Evolutionary conservation across 2,888 invertebrate genomes (phyloP).

Genomic region (Aporophyla nigra): DNA sequence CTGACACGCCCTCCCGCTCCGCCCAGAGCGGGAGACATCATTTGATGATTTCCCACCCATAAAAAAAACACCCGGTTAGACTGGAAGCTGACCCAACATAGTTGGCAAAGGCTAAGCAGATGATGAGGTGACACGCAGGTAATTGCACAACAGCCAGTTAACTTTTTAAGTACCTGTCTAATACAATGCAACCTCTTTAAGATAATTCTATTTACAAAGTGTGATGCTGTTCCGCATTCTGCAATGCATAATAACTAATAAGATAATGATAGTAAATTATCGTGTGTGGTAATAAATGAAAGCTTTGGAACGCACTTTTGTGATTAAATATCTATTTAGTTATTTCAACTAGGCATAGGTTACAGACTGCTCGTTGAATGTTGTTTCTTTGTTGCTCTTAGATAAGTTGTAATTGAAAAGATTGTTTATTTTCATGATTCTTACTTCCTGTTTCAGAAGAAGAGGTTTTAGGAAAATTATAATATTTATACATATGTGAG

Average conservation of each 20-base stretch:
- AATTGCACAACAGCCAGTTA: neutral
- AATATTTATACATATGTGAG: no score
- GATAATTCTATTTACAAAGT: conserved; percentile 31
- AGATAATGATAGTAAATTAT: conserved; percentile 44
- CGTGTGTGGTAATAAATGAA: conserved; percentile 41
- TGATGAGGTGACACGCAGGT: neutral
- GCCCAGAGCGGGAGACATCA: no score
- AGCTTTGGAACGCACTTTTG: conserved; percentile 26
- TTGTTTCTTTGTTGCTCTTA: neutral
- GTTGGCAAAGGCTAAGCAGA: no score
- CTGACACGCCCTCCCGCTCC: no score
- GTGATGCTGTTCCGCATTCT: conserved; percentile 42
- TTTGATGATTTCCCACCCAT: no score
- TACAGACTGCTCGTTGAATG: neutral
- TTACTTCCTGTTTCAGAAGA: no score
- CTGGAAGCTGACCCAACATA: no score
- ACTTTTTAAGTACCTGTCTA: neutral
- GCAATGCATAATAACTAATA: conserved; percentile 40
- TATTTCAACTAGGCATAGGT: conserved; percentile 4
- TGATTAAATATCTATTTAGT: conserved; percentile 36
- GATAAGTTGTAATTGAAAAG: neutral
- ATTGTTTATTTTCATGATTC: neutral
- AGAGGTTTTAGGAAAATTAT: no score
- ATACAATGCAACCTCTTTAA: conserved; percentile 15
- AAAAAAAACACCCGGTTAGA: no score